A percentile compares a stretch with the other conserved stretches of the same genome.
Conservation (phyloP, 2,888 invertebrate species). For the Notodonta ziczac region DNA sequence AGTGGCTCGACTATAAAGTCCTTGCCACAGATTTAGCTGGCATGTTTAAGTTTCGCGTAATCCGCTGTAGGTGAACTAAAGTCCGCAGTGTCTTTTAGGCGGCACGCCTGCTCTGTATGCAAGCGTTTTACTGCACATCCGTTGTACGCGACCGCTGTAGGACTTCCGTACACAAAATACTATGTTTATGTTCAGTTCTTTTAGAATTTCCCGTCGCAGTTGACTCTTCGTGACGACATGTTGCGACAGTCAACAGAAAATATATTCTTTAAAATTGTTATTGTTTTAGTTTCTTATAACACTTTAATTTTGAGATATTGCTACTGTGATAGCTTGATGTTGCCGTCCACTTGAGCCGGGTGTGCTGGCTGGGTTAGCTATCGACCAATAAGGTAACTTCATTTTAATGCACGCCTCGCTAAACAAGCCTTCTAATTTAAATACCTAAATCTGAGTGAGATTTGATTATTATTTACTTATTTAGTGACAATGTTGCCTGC, state of each 20-base stretch:
- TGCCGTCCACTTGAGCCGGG: no score
- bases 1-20: slow-evolving; percentile 54
- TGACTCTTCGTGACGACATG: slow-evolving; percentile 78
- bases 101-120: slow-evolving; percentile 84
- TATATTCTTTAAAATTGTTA: slow-evolving; percentile 54
- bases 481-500: no score
- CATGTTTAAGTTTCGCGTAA: slow-evolving; percentile 81
- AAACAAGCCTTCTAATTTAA: no score
- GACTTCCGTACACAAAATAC: slow-evolving; percentile 82
- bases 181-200: slow-evolving; percentile 79
- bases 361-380: no score
- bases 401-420: no score
- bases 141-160: slow-evolving; percentile 80
- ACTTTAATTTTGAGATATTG: not conserved
- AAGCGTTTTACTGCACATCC: slow-evolving; percentile 82
- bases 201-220: slow-evolving; percentile 78
- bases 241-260: slow-evolving; percentile 69
- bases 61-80: slow-evolving; percentile 78
- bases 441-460: no score
- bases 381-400: no score
- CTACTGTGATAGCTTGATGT: no score
- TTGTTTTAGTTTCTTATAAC: slow-evolving; percentile 1
- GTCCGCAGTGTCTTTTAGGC: slow-evolving; percentile 84
- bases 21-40: slow-evolving; percentile 77
- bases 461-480: no score